Conservation (phyloP, 2,888 invertebrate species). For the Frankliniella intonsa region DNA sequence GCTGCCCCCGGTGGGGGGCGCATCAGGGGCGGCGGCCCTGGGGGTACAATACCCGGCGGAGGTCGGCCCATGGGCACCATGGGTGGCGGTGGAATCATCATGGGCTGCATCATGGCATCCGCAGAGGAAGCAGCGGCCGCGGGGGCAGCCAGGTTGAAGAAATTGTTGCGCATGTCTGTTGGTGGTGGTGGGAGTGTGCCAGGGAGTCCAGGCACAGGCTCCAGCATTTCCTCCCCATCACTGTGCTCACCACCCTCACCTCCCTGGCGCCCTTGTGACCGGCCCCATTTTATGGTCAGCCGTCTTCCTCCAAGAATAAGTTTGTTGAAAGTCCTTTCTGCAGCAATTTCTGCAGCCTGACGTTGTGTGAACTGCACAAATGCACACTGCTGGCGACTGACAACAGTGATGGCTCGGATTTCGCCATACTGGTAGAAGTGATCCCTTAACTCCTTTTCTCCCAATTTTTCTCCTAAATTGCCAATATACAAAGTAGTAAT, state of each 20-base stretch:
- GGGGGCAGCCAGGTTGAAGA: conserved; percentile 57
- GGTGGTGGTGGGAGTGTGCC: conserved; percentile 62
- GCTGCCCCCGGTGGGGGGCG: conserved; percentile 48
- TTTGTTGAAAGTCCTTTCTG: conserved; percentile 94
- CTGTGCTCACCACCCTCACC: conserved; percentile 46
- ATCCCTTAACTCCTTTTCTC: conserved; percentile 86
- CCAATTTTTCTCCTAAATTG: conserved; percentile 80
- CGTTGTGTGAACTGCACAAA: conserved; percentile 95
- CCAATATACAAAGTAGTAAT: conserved; percentile 98
- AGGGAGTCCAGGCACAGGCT: conserved; percentile 74
- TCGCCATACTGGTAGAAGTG: conserved; percentile 99
- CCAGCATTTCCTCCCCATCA: conserved; percentile 55
- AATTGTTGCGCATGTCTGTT: conserved; percentile 58
- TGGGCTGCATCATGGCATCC: conserved; percentile 41
- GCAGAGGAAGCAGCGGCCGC: conserved; percentile 37
- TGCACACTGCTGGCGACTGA: conserved; percentile 90
- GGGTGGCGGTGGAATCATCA: conserved; percentile 41
- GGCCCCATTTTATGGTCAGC: conserved; percentile 97
- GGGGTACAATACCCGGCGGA: conserved; percentile 42
- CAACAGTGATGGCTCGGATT: conserved; percentile 87
- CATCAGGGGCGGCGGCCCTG: conserved; percentile 46
- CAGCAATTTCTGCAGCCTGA: conserved; percentile 85
- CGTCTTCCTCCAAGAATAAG: conserved; percentile 77
- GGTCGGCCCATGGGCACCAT: conserved; percentile 47
- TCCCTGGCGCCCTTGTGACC: conserved; percentile 76